phyloP scores from a whole-genome alignment of 2,888 invertebrate species.

The Eretmocerus hayati region DNA sequence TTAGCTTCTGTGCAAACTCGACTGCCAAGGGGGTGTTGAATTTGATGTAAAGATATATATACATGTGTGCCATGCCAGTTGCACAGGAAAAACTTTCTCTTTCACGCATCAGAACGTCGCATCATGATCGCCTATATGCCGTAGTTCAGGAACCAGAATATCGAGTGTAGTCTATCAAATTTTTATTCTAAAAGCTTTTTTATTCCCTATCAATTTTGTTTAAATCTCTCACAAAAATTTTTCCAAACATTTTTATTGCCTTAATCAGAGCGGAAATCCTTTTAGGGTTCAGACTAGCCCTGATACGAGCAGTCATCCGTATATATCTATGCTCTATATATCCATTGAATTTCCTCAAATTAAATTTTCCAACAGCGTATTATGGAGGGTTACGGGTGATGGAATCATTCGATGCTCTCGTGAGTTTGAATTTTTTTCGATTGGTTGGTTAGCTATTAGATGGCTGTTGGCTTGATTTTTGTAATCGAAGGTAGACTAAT shows the following conservation, averaged over 20 bases:
- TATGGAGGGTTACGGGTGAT: no score
- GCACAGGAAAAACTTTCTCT: slow-evolving; percentile 12
- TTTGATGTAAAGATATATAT: neutral
- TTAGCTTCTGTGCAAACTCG: no score
- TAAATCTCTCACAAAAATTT: slow-evolving; percentile 18
- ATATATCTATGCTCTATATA: slow-evolving; percentile 2
- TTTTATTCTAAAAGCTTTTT: slow-evolving; percentile 23
- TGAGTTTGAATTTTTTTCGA: no score
- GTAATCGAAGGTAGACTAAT: no score
- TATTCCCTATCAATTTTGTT: slow-evolving; percentile 19
- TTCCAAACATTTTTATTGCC: slow-evolving; percentile 17
- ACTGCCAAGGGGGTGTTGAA: neutral
- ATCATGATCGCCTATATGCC: no score
- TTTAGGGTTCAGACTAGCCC: no score
- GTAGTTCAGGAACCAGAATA: no score
- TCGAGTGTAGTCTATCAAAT: slow-evolving; percentile 17
- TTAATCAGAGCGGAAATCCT: slow-evolving; percentile 21
- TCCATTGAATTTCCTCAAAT: slow-evolving; percentile 17
- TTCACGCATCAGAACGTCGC: neutral
- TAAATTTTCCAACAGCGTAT: slow-evolving; percentile 17
- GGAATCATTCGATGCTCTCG: no score
- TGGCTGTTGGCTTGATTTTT: no score
- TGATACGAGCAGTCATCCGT: slow-evolving; percentile 4
- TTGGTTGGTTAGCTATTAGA: no score
- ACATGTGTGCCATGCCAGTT: neutral